These are phyloP conservation scores for Nothocercus nigrocapillus DNA, from an alignment of 2,113 vertebrate species.

Conservation along the genomic window DNA sequence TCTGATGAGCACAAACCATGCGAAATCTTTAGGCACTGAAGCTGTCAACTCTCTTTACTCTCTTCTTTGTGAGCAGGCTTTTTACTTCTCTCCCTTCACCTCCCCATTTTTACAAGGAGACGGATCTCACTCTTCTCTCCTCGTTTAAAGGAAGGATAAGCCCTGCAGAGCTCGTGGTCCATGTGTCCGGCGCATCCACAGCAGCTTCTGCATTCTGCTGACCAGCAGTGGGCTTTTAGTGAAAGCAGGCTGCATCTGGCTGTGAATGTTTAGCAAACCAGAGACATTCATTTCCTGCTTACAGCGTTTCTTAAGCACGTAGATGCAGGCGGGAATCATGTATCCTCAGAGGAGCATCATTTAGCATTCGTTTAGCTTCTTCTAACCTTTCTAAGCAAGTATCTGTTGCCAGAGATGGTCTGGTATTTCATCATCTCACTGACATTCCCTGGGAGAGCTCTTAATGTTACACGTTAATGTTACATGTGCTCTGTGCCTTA, in stretches of 20 bases:
- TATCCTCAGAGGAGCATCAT: background rate
- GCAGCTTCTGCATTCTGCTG: background rate
- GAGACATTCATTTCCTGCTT: background rate
- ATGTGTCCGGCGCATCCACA: background rate
- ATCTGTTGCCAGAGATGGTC: background rate
- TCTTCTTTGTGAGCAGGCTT: background rate
- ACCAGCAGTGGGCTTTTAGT: background rate
- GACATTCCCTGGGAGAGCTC: background rate
- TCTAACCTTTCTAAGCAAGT: conserved; percentile 21
- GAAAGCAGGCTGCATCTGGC: background rate
- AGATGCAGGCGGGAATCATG: background rate
- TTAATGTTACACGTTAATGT: background rate
- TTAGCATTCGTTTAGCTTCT: conserved; percentile 32
- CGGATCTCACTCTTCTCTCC: background rate
- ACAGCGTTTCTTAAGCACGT: background rate
- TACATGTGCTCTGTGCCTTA: background rate
- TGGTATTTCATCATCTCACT: background rate
- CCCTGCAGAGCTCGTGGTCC: background rate
- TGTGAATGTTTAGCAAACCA: background rate
- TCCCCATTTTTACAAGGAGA: background rate
- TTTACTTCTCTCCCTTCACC: background rate
- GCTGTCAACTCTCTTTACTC: background rate
- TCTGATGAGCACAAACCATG: background rate
- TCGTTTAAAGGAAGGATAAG: background rate
- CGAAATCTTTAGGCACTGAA: background rate